Base-by-base conservation (phyloP, 2,888 invertebrate species). In the Lepidocyrtinus sp. region DNA sequence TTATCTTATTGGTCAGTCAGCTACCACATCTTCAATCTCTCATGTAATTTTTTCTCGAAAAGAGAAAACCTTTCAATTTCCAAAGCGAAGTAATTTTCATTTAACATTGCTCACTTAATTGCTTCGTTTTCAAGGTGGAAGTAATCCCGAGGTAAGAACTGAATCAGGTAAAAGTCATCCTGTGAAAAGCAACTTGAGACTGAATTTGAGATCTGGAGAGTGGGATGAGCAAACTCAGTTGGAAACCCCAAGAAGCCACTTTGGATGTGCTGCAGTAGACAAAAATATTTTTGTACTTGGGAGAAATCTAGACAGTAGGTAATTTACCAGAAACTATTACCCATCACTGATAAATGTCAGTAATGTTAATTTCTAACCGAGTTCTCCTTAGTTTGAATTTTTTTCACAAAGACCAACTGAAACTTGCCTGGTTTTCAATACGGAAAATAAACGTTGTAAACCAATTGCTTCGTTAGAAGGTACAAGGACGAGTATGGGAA, bases 231-330 rank as follows among this genome's bases (percentile, higher is more conserved):
- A 93, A 87, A 89, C 90, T 0, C 91, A 90, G 15, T 90, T 94
- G 85, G 89, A 91, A 19, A 90, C 90, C 24, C 90, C 92, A 0
- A 90, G 93, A 84, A 92, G 93, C 88, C 92, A 93, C 89, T 94
- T 94, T 86, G 93, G 93, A 0, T 89, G 93, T 2, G 91, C 93
- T n/a, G 92, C 91, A 1, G 91, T 91, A 85, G 90, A 91, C 24
- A 91, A 92, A 88, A 91, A 91, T n/a, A 89, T 94, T 85, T 93
- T 91, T 86, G 93, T 93, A 1, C 92, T 94, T 81, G 94, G 94
- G 0, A 94, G 94, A 5, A 92, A 93, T 88, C 90, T 90, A 81
- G 91, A 91, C 87, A 92, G 92, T 87, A 90, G 90, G 89, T 89
- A 83, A 87, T 87, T 84, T 24, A n/a, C n/a, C n/a, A n/a, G n/a